Evolutionary conservation across 2,888 invertebrate species (phyloP).

Genomic region (Axea sp.): DNA sequence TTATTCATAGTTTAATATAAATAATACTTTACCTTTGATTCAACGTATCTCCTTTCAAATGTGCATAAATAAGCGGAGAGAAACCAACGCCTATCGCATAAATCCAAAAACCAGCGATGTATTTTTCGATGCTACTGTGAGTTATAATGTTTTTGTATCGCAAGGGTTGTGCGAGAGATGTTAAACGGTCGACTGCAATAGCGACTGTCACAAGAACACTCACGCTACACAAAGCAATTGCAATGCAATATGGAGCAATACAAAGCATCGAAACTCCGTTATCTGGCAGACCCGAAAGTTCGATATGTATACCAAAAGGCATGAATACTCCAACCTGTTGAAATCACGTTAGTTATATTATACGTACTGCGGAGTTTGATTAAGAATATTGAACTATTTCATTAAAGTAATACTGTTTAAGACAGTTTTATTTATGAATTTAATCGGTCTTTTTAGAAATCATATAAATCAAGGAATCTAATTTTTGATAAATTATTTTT

Average conservation of each 20-base stretch:
- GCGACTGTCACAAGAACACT: slow-evolving; percentile 83
- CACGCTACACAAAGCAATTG: slow-evolving; percentile 82
- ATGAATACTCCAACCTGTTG: slow-evolving; percentile 81
- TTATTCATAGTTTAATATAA: too few species aligned
- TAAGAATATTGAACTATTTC: too few species aligned
- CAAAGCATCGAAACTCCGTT: slow-evolving; percentile 80
- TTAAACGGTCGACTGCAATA: slow-evolving; percentile 83
- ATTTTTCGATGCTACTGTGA: slow-evolving; percentile 82
- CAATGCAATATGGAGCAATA: slow-evolving; percentile 82
- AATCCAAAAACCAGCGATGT: slow-evolving; percentile 82
- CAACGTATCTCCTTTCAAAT: slow-evolving; percentile 72
- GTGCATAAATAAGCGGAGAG: slow-evolving; percentile 81
- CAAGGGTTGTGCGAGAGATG: slow-evolving; percentile 83
- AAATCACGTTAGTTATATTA: slow-evolving; percentile 15
- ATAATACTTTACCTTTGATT: slow-evolving; percentile 34
- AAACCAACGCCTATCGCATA: slow-evolving; percentile 82
- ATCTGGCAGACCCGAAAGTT: slow-evolving; percentile 80
- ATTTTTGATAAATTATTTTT: too few species aligned
- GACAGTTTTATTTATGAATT: too few species aligned
- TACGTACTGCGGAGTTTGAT: background rate
- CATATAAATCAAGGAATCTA: too few species aligned
- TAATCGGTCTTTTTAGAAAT: too few species aligned
- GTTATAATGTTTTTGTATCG: slow-evolving; percentile 84
- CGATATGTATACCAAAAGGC: slow-evolving; percentile 82
- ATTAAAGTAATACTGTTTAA: too few species aligned